Evolutionary conservation across 53 echinoderm and acorn worm species (phyloP), one percentile per base, ranked within the genome.

Genomic region (Apostichopus leukothele): DNA sequence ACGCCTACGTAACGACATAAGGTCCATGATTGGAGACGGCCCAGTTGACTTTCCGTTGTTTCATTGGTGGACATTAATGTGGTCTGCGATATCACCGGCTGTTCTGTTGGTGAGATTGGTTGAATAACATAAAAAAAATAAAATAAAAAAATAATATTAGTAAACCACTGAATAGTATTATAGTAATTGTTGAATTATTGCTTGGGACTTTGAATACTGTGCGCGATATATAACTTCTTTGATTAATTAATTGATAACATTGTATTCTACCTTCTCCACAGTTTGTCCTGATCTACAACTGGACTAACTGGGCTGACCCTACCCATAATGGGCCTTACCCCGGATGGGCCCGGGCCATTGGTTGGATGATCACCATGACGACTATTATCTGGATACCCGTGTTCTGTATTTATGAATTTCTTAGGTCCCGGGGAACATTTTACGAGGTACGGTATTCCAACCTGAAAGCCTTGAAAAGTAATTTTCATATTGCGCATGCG

Each of bases 1-100:
- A 20, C 94, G 96, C 27, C 93, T 96, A 93, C 75, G 55, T 86
- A 96, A 96, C 74, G 96, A 96, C 90, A 96, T 96, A 78, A 91
- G 96, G 16, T 83, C 93, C 77, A 96, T 96, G 96, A 93, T 96
- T 77, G 96, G 96, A 21, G 50, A 86, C 50, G 87, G 91, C 18
- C 53, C 55, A 73, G 94, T 96, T 26, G 92, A 94, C 88, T 93
- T 87, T 51, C 75, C 75, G 13, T 9, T 90, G 9, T 96, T 96
- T 74, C 20, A 88, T 78, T 96, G 91, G 91, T 96, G 94, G 94
- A 90, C 92, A 6, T 83, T 94, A 7, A 89, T 90, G 86, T 96
- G 96, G 96, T 88, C 88, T 67, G 91, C 89, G 52, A 78, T 96
- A 84, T 93, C 96, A 39, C 96, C 96, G 1, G 93, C 88, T 1